A percentile compares a stretch with the other conserved stretches of the same genome.
phyloP scores from a whole-genome alignment of 2,113 vertebrate genomes.

The Dermatemys mawii region DNA sequence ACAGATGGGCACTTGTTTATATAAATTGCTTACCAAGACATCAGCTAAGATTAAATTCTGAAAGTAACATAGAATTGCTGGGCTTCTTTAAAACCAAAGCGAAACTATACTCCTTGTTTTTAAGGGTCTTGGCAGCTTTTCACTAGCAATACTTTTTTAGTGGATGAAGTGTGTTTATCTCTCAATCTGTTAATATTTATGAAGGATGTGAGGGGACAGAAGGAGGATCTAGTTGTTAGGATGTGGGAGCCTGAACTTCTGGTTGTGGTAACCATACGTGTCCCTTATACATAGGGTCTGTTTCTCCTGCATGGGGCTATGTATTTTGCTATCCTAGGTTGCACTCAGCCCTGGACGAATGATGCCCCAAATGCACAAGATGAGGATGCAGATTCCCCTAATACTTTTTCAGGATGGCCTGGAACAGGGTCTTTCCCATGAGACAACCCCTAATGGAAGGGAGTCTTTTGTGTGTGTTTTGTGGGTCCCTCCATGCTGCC shows the following conservation, averaged over 20 bases:
- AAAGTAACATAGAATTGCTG: slow-evolving; percentile 12
- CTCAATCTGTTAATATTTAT: neutral
- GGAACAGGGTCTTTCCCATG: neutral
- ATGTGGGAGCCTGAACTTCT: neutral
- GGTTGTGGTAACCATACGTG: neutral
- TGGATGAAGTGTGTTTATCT: neutral
- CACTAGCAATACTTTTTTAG: too few species aligned
- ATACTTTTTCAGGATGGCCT: neutral
- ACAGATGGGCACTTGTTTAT: slow-evolving; percentile 12
- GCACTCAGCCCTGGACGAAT: accelerated
- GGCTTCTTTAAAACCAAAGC: neutral
- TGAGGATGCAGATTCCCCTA: neutral
- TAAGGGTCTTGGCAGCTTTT: too few species aligned
- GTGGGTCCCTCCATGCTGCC: too few species aligned
- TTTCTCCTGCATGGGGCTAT: too few species aligned
- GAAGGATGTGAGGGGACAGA: neutral
- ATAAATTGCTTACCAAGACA: slow-evolving; percentile 47
- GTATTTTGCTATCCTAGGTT: neutral
- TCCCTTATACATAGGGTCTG: too few species aligned
- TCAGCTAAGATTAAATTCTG: neutral
- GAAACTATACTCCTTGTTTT: neutral
- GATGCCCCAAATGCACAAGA: neutral
- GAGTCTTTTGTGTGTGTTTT: too few species aligned
- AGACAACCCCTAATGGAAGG: too few species aligned
- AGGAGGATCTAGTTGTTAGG: neutral